Percentiles rank a stretch among this genome's conserved stretches.
Evolutionary conservation across 2,113 vertebrate species (phyloP).

Genomic region (Megaceryle maxima): DNA sequence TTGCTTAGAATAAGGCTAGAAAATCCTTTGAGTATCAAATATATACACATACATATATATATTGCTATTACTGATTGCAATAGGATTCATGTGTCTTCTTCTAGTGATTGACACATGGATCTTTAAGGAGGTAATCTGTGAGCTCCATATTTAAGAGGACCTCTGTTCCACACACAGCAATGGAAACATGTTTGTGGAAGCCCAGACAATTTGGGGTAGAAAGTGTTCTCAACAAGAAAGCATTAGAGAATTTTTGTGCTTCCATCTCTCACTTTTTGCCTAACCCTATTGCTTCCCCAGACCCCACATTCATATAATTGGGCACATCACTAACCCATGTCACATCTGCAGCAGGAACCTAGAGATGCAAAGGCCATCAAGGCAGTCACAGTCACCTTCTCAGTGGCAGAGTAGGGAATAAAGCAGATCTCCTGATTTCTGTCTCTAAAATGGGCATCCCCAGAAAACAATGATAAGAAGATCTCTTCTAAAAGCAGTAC

Average conservation of each 20-base stretch:
- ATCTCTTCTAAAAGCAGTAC: background rate
- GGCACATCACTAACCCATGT: accelerated
- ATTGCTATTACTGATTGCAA: slow-evolving; percentile 16
- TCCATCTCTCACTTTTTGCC: background rate
- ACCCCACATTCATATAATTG: background rate
- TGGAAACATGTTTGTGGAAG: background rate
- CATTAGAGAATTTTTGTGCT: background rate
- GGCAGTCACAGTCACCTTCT: background rate
- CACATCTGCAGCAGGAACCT: background rate
- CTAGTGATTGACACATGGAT: slow-evolving; percentile 24
- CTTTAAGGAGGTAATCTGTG: slow-evolving; percentile 35
- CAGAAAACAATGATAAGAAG: background rate
- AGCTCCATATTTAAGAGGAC: background rate
- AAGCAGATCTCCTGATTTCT: background rate
- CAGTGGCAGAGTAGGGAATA: background rate
- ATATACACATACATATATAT: background rate
- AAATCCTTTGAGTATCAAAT: slow-evolving; percentile 23
- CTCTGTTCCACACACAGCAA: background rate
- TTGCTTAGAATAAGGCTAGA: slow-evolving; percentile 30
- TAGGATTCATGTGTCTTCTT: slow-evolving; percentile 6
- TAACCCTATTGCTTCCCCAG: background rate
- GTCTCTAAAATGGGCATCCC: background rate
- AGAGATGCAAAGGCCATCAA: background rate
- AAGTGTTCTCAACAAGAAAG: background rate
- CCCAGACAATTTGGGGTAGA: background rate